phyloP scores from a whole-genome alignment of 2,888 invertebrate species.

The Ornithoptera priamus region DNA sequence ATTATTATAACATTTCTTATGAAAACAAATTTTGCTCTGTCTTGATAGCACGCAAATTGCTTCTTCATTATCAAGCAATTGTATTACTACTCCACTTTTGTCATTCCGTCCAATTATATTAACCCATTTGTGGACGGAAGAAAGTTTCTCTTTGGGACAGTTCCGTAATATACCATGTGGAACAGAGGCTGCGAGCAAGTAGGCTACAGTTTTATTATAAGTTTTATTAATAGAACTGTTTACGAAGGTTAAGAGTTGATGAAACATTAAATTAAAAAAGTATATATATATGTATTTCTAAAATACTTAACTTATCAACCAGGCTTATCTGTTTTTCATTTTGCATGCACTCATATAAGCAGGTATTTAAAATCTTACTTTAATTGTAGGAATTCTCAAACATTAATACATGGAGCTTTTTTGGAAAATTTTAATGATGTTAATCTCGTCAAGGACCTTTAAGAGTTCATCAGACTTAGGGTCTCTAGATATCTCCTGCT shows the following conservation, averaged over 20 bases:
- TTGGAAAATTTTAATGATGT: too few relatives aligned
- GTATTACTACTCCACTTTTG: slow-evolving; percentile 2
- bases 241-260: too few relatives aligned
- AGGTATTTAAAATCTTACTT: background rate
- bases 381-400: background rate
- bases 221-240: background rate
- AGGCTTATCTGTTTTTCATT: too few relatives aligned
- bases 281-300: too few relatives aligned
- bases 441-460: too few relatives aligned
- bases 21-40: background rate
- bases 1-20: background rate
- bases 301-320: too few relatives aligned
- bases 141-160: slow-evolving; percentile 1
- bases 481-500: too few relatives aligned
- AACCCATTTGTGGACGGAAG: slow-evolving; percentile 8
- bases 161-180: slow-evolving; percentile 9
- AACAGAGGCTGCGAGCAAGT: slow-evolving; percentile 5
- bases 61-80: background rate
- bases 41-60: background rate
- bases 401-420: background rate
- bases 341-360: background rate
- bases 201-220: background rate
- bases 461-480: too few relatives aligned
- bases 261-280: too few relatives aligned
- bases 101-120: slow-evolving; percentile 1